Percentiles rank a stretch among this genome's conserved stretches.
Evolutionary conservation across 2,797 vertebrate genomes (phyloP).

Genomic region (Melanotaenia boesemani): DNA sequence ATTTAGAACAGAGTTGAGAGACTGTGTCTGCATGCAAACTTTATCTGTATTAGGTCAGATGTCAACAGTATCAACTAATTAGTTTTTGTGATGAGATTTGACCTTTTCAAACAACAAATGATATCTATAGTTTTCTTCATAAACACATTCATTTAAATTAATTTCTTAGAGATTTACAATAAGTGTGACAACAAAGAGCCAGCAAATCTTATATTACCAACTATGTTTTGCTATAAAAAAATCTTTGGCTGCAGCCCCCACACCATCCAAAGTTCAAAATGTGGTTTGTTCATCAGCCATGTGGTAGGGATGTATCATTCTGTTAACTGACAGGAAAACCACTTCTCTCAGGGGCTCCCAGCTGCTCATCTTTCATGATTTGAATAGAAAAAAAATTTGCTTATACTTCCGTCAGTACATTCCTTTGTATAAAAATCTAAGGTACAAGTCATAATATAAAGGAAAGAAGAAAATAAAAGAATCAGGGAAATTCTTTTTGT

Average conservation of each 20-base stretch:
- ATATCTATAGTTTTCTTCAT: background rate
- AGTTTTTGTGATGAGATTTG: background rate
- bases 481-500: constrained; percentile 11
- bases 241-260: background rate
- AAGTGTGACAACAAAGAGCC: background rate
- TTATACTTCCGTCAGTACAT: constrained; percentile 14
- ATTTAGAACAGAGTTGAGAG: background rate
- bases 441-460: background rate
- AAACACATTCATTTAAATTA: background rate
- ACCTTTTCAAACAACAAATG: background rate
- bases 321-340: constrained; percentile 76
- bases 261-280: background rate
- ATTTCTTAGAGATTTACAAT: background rate
- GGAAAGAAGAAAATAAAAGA: constrained; percentile 3
- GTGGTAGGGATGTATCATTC: constrained; percentile 25
- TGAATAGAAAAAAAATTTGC: constrained; percentile 6
- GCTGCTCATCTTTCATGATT: constrained; percentile 22
- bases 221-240: background rate
- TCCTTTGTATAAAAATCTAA: background rate
- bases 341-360: constrained; percentile 17
- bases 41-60: background rate
- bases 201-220: background rate
- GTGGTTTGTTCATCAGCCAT: constrained; percentile 4
- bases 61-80: background rate
- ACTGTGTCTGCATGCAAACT: background rate